Evolutionary conservation across 2,113 vertebrate species (phyloP).

Genomic region (Chrysochloris asiatica): DNA sequence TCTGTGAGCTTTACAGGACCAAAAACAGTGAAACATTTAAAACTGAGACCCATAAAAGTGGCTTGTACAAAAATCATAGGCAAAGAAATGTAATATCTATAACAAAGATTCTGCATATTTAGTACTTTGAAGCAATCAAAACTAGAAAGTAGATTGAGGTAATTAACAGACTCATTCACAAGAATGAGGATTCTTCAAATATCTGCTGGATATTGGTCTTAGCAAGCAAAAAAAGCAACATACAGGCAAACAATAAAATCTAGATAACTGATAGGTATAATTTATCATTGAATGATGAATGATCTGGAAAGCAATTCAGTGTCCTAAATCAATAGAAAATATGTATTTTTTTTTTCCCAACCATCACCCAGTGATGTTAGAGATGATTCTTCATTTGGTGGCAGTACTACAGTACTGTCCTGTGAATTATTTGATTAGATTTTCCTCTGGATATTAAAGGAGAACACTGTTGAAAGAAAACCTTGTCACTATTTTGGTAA

Average conservation of each 20-base stretch:
- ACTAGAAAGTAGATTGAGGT: neutral
- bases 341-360: neutral
- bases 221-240: neutral
- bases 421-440: constrained; percentile 8
- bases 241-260: neutral
- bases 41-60: neutral
- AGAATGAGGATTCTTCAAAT: neutral
- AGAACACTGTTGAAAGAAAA: constrained; percentile 21
- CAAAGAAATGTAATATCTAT: neutral
- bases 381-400: neutral
- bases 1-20: neutral
- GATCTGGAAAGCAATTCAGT: constrained; percentile 3
- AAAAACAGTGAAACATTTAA: neutral
- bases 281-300: constrained; percentile 28
- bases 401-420: neutral
- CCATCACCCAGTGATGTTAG: neutral
- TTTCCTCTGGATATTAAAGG: constrained; percentile 16
- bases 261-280: neutral
- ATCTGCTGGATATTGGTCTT: neutral
- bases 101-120: neutral
- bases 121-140: neutral
- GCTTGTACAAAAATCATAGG: neutral
- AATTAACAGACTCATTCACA: neutral
- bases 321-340: constrained; percentile 39
- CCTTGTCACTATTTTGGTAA: neutral